These are phyloP conservation scores for Serrognathus titanus DNA, from an alignment of 2,888 invertebrate species.

Conservation along the genomic window DNA sequence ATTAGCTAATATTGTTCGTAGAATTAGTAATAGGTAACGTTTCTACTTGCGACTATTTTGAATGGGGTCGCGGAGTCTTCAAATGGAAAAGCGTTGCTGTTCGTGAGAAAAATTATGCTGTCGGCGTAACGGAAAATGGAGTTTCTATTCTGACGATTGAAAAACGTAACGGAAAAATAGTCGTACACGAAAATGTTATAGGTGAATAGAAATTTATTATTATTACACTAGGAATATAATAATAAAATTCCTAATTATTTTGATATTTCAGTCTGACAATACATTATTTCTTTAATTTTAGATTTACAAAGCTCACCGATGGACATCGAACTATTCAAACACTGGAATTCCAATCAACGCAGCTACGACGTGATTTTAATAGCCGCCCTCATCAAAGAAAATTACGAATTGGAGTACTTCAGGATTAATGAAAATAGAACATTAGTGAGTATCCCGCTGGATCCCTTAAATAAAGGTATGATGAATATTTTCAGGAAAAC, in stretches of 20 bases:
- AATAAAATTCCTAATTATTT: too few species aligned
- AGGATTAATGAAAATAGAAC: constrained; percentile 28
- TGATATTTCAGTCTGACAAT: neutral
- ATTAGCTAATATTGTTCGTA: constrained; percentile 17
- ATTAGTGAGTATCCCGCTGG: constrained; percentile 27
- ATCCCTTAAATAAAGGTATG: neutral
- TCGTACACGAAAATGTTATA: constrained; percentile 14
- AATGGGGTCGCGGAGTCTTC: constrained; percentile 24
- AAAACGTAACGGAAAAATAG: constrained; percentile 13
- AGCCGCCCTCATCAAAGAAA: constrained; percentile 30
- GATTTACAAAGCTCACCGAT: neutral
- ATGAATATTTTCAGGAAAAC: constrained; percentile 18
- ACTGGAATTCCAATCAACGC: constrained; percentile 24
- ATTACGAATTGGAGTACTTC: constrained; percentile 39
- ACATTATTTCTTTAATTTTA: neutral
- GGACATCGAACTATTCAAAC: constrained; percentile 7
- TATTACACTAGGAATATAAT: neutral
- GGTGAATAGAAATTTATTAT: constrained; percentile 13
- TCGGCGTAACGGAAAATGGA: constrained; percentile 28
- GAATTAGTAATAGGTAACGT: constrained; percentile 31
- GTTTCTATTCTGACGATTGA: constrained; percentile 24
- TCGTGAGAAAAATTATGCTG: constrained; percentile 24
- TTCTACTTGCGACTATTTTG: constrained; percentile 26
- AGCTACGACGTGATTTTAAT: constrained; percentile 31
- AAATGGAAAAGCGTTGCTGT: constrained; percentile 30